Conservation (phyloP, 1,140 invertebrate genomes). For the Hyles euphorbiae region DNA sequence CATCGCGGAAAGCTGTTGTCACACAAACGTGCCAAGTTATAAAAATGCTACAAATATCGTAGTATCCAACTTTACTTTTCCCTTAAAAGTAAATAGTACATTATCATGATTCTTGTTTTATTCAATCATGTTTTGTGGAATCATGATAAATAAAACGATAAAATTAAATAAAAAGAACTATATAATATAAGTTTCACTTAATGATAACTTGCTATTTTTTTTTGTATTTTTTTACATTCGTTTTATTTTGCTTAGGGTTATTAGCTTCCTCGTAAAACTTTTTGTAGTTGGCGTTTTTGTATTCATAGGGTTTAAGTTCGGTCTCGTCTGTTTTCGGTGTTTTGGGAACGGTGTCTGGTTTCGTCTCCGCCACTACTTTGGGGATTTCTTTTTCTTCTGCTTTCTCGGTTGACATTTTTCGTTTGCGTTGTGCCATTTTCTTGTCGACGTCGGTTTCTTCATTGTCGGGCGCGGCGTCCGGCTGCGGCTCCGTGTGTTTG, state of each 20-base stretch:
- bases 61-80: too few species aligned
- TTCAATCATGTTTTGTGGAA: too few species aligned
- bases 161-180: constrained; percentile 15
- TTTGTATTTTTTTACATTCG: constrained; percentile 43
- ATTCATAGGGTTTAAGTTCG: constrained; percentile 28
- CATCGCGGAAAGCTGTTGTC: too few species aligned
- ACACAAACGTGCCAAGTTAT: too few species aligned
- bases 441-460: constrained; percentile 9
- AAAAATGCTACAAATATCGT: too few species aligned
- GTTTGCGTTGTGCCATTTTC: constrained; percentile 30
- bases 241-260: constrained; percentile 36
- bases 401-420: constrained; percentile 41
- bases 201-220: constrained; percentile 24
- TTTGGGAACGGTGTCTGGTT: constrained; percentile 10
- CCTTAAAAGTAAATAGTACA: too few species aligned
- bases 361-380: constrained; percentile 12
- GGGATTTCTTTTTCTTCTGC: constrained; percentile 15
- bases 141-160: constrained; percentile 16
- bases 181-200: constrained; percentile 31
- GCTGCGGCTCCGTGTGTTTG: not conserved
- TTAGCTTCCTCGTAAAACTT: constrained; percentile 42
- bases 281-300: constrained; percentile 46
- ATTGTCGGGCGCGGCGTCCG: constrained; percentile 1
- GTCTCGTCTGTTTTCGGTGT: not conserved
- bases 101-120: too few species aligned